These are phyloP conservation scores for Aphelocoma californica DNA, from an alignment of 2,797 vertebrate species.

Conservation along the genomic window DNA sequence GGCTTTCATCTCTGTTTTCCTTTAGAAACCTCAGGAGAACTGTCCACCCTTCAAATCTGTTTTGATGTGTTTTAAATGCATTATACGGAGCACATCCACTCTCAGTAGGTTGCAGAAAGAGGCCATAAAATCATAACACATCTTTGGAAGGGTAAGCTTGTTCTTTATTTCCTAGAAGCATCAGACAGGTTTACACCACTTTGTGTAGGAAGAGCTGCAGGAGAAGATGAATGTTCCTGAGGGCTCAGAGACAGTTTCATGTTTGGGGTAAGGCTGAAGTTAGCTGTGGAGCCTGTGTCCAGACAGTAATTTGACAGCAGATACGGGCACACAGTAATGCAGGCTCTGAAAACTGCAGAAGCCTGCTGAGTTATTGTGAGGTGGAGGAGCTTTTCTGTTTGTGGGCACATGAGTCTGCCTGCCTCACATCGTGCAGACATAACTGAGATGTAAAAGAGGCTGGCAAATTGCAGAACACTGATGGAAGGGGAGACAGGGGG, in stretches of 20 bases:
- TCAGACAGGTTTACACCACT: neutral
- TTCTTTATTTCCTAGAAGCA: neutral
- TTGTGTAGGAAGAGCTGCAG: neutral
- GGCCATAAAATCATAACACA: neutral
- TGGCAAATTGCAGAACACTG: slow-evolving; percentile 40
- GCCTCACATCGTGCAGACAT: slow-evolving; percentile 28
- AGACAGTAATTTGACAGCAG: slow-evolving; percentile 47
- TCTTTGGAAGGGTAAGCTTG: neutral
- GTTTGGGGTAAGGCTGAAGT: slow-evolving; percentile 27
- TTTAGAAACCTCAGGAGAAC: neutral
- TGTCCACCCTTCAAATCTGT: neutral
- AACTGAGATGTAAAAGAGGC: slow-evolving; percentile 59
- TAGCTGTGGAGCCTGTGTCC: slow-evolving; percentile 7
- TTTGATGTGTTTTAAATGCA: neutral
- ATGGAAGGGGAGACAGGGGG: neutral
- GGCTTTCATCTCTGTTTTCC: slow-evolving; percentile 9
- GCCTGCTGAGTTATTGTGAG: slow-evolving; percentile 68
- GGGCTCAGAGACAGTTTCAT: neutral
- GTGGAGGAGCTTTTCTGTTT: slow-evolving; percentile 48
- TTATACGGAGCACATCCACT: neutral
- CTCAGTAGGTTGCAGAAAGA: neutral
- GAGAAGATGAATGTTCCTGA: slow-evolving; percentile 20
- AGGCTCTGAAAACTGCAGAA: slow-evolving; percentile 35
- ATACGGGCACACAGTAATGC: slow-evolving; percentile 17
- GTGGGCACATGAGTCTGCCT: slow-evolving; percentile 40